These are phyloP conservation scores for Neoseiulus cucumeris DNA, from an alignment of 1,140 invertebrate genomes.

Conservation along the genomic window DNA sequence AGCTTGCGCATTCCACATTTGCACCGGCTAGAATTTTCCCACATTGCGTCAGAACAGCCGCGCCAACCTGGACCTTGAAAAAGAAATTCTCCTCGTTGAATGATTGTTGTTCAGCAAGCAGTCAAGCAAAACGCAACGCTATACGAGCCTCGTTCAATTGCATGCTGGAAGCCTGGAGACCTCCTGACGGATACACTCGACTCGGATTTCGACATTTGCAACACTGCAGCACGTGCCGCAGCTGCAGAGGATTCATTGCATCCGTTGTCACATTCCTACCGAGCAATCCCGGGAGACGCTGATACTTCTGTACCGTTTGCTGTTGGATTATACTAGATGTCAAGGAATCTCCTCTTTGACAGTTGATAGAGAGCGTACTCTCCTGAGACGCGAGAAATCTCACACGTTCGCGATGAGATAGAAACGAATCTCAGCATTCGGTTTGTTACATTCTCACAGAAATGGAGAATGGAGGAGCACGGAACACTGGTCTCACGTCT, in stretches of 20 bases:
- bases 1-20: neutral
- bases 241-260: neutral
- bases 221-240: neutral
- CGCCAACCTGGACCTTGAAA: neutral
- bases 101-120: neutral
- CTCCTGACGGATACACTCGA: too few species aligned
- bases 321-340: neutral
- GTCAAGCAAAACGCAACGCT: neutral
- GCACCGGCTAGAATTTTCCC: neutral
- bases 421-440: neutral
- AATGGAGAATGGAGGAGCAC: neutral
- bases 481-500: too few species aligned
- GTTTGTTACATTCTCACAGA: neutral
- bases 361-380: neutral
- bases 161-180: neutral
- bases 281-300: neutral
- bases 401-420: neutral
- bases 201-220: too few species aligned
- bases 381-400: neutral
- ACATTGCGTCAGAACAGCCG: slow-evolving; percentile 3
- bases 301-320: neutral
- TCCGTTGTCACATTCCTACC: neutral
- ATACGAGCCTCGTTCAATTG: neutral
- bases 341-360: too few species aligned
- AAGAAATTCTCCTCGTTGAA: neutral